These are phyloP conservation scores for Conops quadrifasciatus DNA, from an alignment of 2,888 invertebrate genomes.

Conservation along the genomic window DNA sequence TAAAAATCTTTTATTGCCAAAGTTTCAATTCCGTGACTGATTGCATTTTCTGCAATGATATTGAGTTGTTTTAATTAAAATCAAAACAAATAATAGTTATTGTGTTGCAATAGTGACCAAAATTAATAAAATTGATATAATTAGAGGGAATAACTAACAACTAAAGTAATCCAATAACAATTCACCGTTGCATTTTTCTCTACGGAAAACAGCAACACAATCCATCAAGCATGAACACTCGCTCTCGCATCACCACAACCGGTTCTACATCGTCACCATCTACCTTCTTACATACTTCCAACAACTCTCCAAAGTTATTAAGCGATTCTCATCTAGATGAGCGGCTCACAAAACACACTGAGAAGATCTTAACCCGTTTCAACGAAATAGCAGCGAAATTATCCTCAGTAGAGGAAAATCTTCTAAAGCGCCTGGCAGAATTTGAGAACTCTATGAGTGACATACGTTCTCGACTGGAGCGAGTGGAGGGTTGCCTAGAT, in stretches of 20 bases:
- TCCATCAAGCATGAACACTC: background rate
- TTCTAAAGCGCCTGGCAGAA: background rate
- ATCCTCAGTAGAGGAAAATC: background rate
- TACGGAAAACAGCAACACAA: no score
- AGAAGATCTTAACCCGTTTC: background rate
- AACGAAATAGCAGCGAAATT: background rate
- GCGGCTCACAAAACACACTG: constrained; percentile 3
- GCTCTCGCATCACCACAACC: background rate
- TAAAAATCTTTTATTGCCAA: no score
- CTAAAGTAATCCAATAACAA: no score
- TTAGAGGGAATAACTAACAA: no score
- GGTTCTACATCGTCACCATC: background rate
- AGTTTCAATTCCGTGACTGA: no score
- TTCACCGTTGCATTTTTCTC: no score
- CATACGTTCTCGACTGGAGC: constrained; percentile 7
- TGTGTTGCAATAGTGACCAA: no score
- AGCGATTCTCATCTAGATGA: background rate
- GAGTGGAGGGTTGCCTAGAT: no score
- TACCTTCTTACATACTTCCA: background rate
- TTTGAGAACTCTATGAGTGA: background rate
- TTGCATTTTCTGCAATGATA: no score
- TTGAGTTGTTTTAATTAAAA: no score
- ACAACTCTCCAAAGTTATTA: background rate
- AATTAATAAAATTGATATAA: no score
- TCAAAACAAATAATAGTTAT: no score